Evolutionary conservation across 2,888 invertebrate genomes (phyloP).

Genomic region (Leuctra nigra): DNA sequence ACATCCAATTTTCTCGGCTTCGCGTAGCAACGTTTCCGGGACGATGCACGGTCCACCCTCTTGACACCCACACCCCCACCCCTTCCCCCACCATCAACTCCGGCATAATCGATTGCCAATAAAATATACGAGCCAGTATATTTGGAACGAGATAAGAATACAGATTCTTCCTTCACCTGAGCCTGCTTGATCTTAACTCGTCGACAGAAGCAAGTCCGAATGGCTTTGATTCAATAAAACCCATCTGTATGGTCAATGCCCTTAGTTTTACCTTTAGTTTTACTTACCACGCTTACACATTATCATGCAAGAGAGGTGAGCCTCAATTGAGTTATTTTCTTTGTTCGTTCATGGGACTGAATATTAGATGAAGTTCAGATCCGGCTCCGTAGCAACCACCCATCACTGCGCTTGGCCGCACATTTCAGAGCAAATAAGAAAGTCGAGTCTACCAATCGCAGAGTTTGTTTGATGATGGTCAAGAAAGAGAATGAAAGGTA

Average conservation of each 20-base stretch:
- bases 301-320: background rate
- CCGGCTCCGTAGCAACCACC: too few relatives aligned
- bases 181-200: conserved; percentile 1
- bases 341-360: background rate
- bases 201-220: background rate
- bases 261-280: too few relatives aligned
- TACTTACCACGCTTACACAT: too few relatives aligned
- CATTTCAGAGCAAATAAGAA: too few relatives aligned
- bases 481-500: too few relatives aligned
- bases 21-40: background rate
- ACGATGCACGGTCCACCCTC: conserved; percentile 6
- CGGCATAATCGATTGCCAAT: conserved; percentile 13
- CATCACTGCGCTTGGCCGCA: too few relatives aligned
- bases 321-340: background rate
- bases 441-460: too few relatives aligned
- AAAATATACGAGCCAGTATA: conserved; percentile 15
- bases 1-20: conserved; percentile 16
- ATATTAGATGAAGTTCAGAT: conserved; percentile 4
- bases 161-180: background rate
- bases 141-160: conserved; percentile 12
- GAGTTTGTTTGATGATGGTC: too few relatives aligned
- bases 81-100: too few relatives aligned
- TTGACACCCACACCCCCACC: too few relatives aligned
- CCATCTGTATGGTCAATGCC: background rate
- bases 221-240: conserved; percentile 14